Conservation (phyloP, 1,140 invertebrate genomes). For the Cataglyphis hispanica region DNA sequence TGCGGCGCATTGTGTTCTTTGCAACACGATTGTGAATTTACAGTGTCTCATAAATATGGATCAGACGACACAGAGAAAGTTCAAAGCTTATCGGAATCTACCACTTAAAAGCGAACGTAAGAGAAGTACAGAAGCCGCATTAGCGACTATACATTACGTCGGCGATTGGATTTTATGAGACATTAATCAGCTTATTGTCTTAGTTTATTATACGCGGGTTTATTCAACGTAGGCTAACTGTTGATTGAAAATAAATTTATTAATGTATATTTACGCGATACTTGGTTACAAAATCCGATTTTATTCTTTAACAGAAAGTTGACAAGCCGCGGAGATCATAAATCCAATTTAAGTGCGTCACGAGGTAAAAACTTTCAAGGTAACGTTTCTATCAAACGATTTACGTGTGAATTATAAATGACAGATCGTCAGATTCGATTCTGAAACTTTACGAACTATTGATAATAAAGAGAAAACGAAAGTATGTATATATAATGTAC, state of each 20-base stretch:
- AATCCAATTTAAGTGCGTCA: neutral
- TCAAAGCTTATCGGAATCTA: slow-evolving; percentile 26
- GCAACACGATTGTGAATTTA: neutral
- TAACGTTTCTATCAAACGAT: slow-evolving; percentile 17
- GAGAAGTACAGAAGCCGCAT: neutral
- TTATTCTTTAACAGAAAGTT: too few species aligned
- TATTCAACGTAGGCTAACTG: neutral
- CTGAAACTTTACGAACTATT: slow-evolving; percentile 50
- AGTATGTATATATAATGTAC: neutral
- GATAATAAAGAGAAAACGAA: slow-evolving; percentile 37
- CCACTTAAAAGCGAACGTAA: slow-evolving; percentile 3
- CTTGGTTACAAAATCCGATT: neutral
- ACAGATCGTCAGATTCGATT: slow-evolving; percentile 23
- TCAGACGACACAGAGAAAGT: slow-evolving; percentile 14
- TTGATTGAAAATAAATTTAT: neutral
- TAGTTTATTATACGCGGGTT: neutral
- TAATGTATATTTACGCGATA: neutral
- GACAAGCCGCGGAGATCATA: too few species aligned
- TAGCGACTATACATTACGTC: slow-evolving; percentile 2
- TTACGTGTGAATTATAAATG: slow-evolving; percentile 65
- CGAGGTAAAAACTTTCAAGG: slow-evolving; percentile 23
- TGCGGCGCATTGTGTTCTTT: neutral
- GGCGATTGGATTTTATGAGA: slow-evolving; percentile 11
- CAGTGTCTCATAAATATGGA: slow-evolving; percentile 27
- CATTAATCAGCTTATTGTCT: slow-evolving; percentile 12